Conservation (phyloP, 2,888 invertebrate genomes). For the Drepanosiphum platanoidis region DNA sequence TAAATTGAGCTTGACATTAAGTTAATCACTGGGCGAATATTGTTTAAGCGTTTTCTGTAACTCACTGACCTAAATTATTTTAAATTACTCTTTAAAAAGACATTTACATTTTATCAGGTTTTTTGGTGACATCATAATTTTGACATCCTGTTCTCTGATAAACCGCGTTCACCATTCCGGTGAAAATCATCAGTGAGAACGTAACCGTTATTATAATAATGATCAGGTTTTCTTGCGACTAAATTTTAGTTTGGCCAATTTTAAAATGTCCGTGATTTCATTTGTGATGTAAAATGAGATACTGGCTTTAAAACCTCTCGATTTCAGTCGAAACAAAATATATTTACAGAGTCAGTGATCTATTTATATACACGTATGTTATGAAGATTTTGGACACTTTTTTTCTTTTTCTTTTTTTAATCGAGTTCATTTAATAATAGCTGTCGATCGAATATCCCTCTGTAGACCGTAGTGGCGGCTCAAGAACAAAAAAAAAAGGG, state of each 20-base stretch:
- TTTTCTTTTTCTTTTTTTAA: no score
- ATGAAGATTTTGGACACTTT: no score
- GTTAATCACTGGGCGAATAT: neutral
- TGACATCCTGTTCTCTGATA: neutral
- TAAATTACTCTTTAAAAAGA: neutral
- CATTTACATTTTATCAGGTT: neutral
- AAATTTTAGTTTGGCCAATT: neutral
- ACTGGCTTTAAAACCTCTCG: no score
- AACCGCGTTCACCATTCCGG: neutral
- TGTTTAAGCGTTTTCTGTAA: neutral
- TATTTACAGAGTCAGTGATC: no score
- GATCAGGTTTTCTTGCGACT: neutral
- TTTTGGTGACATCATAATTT: neutral
- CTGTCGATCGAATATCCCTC: no score
- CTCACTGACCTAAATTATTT: neutral
- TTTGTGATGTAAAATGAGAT: neutral
- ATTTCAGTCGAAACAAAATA: no score
- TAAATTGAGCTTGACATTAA: neutral
- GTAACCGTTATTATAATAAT: neutral
- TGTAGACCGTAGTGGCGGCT: no score
- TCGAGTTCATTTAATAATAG: no score
- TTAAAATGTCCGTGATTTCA: neutral
- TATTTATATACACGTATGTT: no score
- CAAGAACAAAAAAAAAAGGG: no score
- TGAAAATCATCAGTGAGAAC: no score